Base-by-base conservation (phyloP, 2,113 vertebrate genomes). In the Myxocyprinus asiaticus region DNA sequence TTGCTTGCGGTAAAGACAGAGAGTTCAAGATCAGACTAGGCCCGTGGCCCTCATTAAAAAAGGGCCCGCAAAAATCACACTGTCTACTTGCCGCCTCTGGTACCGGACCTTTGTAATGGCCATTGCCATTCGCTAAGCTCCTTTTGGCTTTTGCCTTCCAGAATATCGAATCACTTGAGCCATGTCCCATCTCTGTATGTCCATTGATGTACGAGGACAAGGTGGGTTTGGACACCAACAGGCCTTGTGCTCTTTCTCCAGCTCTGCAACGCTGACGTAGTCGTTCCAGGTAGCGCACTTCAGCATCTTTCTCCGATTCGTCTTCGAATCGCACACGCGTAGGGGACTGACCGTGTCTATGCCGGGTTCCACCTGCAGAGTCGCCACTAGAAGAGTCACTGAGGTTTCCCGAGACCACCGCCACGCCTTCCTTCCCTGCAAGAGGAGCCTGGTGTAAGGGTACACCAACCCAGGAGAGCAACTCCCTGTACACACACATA, bases 311-410 rank as follows among this genome's bases (percentile, higher is more conserved):
- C 74, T 93, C 94, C 0, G 96, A 96, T 83, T 98, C 96, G 48
- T 98, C 97, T 78, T 97, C 94, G 0, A 98, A 98, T 77, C 96
- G 94, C 15, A 98, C 94, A 0, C 92, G 94, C 11, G 94, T 94
- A 0, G 91, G 92, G 0, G 94, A 94, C 0, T 85, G 79, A 0
- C 88, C 89, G 0, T 86, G 88, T 0, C 70, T 91, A 0, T 86
- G 86, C 22, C 87, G 71, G 9, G 56, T 86, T 44, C 87, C 86
- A 0, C 86, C 81, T 53, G 88, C 84, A 2, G 92, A 93, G 9
- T 94, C 88, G 4, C 90, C 85, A 0, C 91, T 90, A 14, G 93
- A 94, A 0, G 91, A 93, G 82, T 94, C 94, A 0, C 92, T 94
- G 45, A 89, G 84, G 84, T 90, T 91, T 14, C 91, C 93, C 0